Conservation (phyloP, 2,113 vertebrate genomes). For the Ciconia boyciana region DNA sequence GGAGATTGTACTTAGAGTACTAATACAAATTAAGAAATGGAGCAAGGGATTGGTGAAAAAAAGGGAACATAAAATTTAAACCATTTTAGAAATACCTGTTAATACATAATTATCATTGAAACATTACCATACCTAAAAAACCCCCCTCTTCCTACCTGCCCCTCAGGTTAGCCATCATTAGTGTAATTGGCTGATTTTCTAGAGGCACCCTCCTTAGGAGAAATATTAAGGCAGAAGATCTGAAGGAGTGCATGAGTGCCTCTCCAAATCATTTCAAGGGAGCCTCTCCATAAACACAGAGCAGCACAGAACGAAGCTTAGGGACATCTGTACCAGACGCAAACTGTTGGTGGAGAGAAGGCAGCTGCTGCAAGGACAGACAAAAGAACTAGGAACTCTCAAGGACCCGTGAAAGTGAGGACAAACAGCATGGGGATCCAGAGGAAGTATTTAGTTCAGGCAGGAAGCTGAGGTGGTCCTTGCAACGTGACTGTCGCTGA, state of each 20-base stretch:
- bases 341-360: background rate
- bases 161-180: background rate
- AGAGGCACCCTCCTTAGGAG: background rate
- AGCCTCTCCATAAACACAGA: background rate
- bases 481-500: background rate
- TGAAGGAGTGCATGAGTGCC: background rate
- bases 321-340: background rate
- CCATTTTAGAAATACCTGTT: background rate
- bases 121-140: background rate
- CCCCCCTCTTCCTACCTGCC: background rate
- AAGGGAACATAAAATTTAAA: background rate
- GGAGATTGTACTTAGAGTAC: background rate
- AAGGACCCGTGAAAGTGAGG: background rate
- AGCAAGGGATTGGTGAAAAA: background rate
- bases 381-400: background rate
- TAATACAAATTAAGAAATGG: background rate
- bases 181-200: background rate
- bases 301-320: background rate
- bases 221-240: background rate
- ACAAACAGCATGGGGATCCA: background rate
- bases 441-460: background rate
- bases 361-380: background rate
- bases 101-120: background rate
- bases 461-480: background rate
- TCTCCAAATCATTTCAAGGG: background rate